Base-by-base conservation (phyloP, 1,140 invertebrate species). In the Trinorchestia longiramus region DNA sequence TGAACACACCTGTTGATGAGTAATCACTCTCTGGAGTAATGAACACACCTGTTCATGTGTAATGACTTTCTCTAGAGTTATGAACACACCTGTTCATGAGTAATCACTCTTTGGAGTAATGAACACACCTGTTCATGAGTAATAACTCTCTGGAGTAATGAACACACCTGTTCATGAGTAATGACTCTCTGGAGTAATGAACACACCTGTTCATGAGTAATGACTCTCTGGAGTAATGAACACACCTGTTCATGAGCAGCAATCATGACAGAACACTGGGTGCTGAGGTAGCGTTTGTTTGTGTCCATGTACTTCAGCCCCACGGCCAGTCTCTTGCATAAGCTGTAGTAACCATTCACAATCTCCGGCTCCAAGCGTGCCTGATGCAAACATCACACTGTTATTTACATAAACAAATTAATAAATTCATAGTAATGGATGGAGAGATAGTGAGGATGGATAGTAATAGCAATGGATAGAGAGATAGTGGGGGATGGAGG, bases 241-340 rank as follows among this genome's bases (percentile, higher is more conserved):
- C 92, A 4, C 40, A 94, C 92, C 92, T 44, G 36, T 47, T 94
- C 92, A 94, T 94, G 92, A 11, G 44, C 44, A 94, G 44, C 43
- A 36, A 94, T 94, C 92, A 94, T 94, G 43, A n/a, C 44, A 19
- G 43, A 40, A 45, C 41, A 40, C 41, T 94, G 92, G 19, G 44
- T 47, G 44, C 43, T 94, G 44, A 94, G 92, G 43, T 94, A 94
- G 41, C 92, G 43, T 36, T 94, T 94, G 44, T 47, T 94, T 43
- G 43, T 45, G 44, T 94, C 92, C 92, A 94, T 94, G 43, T 94
- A 94, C 92, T 94, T 94, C 43, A 94, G 92, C 6, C 92, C 44
- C 43, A 94, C 92, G 8, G 92, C 92, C 92, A 94, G 44, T 36
- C 44, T 94, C 92, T 94, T 94, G 92, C 92, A 94, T 44, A 94